Evolutionary conservation across 35 echinoderm and acorn worm genomes (phyloP), one percentile per base, ranked within the genome.

Genomic region (Strongylocentrotus purpuratus): DNA sequence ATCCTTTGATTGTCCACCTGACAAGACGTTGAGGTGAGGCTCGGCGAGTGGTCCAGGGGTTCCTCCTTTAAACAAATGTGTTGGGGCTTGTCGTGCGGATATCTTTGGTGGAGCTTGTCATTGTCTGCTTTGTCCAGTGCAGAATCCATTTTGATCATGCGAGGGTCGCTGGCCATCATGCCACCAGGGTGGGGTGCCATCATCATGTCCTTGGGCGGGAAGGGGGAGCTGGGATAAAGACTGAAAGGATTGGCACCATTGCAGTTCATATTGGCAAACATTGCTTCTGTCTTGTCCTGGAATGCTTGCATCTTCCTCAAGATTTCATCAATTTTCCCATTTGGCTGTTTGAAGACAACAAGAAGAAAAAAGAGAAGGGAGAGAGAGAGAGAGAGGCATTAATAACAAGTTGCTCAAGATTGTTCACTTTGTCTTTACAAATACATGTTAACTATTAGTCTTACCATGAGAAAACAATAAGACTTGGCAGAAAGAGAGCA

Each of bases 291-390:
- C 48, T 93, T 93, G 91, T 47, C 91, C 91, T 93, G 91, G 91
- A 93, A 93, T 48, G 91, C 91, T 46, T 93, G 92, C 86, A 99
- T 96, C 71, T 97, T 99, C 33, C 94, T 86, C 86, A 99, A 90
- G 22, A 99, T 95, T 91, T 99, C 96, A 86, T 99, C 98, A 95
- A 99, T 96, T 94, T 95, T 96, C 52, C 98, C 98, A 93, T 88
- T 96, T 31, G 98, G 98, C 98, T 99, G 96, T 46, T 85, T 65
- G 50, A 95, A 87, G 95, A 86, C 33, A 89, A 86, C 9, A 13
- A 93, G 10, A 92, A 90, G 35, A 41, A 78, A 88, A 58, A 95
- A 92, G 28, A 50, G 15, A 96, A 9, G 59, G 22, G n/a, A n/a
- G n/a, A n/a, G n/a, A 91, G 46, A 78, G 31, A 46, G 45, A 58